Conservation (phyloP, 2,888 invertebrate genomes). For the Erannis defoliaria region DNA sequence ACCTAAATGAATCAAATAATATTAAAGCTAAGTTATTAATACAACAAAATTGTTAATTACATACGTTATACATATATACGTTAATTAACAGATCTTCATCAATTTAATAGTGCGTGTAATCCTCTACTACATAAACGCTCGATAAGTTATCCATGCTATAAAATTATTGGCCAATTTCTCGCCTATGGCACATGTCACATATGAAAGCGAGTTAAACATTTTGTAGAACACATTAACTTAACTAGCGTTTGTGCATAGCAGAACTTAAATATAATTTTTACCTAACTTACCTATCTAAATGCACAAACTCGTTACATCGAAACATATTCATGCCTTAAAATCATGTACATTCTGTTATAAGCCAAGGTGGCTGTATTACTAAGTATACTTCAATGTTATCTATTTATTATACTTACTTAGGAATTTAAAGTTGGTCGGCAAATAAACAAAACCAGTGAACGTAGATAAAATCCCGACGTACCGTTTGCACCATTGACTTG, state of each 20-base stretch:
- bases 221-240: neutral
- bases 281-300: neutral
- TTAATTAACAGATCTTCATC: neutral
- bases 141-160: too few species aligned
- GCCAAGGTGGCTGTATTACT: conserved; percentile 21
- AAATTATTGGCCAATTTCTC: neutral
- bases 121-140: neutral
- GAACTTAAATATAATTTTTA: neutral
- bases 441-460: too few species aligned
- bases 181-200: too few species aligned
- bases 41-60: neutral
- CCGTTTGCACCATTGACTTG: too few species aligned
- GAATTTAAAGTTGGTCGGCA: conserved; percentile 3
- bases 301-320: conserved; percentile 45
- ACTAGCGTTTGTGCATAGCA: neutral
- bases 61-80: too few species aligned
- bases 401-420: conserved; percentile 24
- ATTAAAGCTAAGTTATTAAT: neutral
- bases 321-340: conserved; percentile 46
- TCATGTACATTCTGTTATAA: conserved; percentile 37
- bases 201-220: too few species aligned
- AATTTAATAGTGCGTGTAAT: neutral
- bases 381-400: conserved; percentile 27
- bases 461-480: too few species aligned
- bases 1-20: neutral